These are phyloP conservation scores for Scophthalmus maximus DNA, from an alignment of 2,113 vertebrate genomes.

Conservation along the genomic window DNA sequence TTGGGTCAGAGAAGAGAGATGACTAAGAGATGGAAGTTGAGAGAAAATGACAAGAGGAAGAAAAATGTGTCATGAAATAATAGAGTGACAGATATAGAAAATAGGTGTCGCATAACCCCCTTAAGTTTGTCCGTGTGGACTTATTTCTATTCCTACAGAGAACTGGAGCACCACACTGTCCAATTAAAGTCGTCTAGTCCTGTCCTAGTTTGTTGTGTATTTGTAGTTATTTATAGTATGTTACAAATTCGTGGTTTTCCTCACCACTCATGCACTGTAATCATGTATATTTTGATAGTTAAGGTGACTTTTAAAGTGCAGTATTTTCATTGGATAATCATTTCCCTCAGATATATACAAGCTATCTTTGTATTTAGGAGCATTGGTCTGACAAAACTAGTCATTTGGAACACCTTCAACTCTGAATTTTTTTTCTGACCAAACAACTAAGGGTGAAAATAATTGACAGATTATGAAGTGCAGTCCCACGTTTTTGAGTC, in stretches of 20 bases:
- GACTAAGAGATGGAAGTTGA: background rate
- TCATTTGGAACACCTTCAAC: too few relatives aligned
- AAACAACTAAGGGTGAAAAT: too few relatives aligned
- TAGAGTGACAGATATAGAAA: slow-evolving; percentile 7
- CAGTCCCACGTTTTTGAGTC: background rate
- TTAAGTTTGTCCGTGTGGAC: too few relatives aligned
- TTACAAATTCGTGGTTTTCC: background rate
- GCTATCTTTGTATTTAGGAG: too few relatives aligned
- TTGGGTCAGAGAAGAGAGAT: background rate
- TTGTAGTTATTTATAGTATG: background rate
- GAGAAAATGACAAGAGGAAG: background rate
- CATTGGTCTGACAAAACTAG: too few relatives aligned
- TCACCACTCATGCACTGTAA: background rate
- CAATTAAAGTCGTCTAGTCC: background rate
- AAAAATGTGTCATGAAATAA: background rate
- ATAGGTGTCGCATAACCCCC: too few relatives aligned
- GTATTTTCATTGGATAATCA: too few relatives aligned
- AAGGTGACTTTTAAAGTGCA: background rate
- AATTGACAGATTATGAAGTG: background rate
- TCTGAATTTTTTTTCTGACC: too few relatives aligned
- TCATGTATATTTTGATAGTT: background rate
- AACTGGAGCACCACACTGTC: background rate
- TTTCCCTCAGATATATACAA: too few relatives aligned
- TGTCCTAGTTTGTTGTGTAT: background rate
- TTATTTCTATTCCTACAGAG: background rate